These are phyloP conservation scores for Neocrepidodera transversa DNA, from an alignment of 2,888 invertebrate genomes.

Conservation along the genomic window DNA sequence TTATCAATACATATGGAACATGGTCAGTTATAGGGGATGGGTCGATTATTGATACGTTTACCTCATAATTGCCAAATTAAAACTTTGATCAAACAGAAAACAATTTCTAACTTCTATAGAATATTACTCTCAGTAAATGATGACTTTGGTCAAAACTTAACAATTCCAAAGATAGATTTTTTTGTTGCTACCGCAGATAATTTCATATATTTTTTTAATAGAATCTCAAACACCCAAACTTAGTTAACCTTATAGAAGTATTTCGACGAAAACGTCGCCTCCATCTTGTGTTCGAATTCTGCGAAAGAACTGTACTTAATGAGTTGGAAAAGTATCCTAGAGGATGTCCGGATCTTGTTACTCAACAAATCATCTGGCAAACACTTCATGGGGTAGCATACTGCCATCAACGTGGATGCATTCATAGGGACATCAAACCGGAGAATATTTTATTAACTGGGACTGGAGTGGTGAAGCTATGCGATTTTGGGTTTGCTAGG, in stretches of 20 bases:
- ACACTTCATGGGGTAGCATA: constrained; percentile 94
- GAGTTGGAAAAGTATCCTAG: constrained; percentile 87
- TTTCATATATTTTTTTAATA: too few species aligned
- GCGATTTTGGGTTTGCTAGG: constrained; percentile 98
- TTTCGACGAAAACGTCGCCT: constrained; percentile 94
- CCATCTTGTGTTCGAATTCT: constrained; percentile 98
- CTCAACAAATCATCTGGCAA: constrained; percentile 94
- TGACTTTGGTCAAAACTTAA: too few species aligned
- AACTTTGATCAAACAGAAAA: too few species aligned
- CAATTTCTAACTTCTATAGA: too few species aligned
- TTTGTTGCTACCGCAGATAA: too few species aligned
- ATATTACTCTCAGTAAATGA: too few species aligned
- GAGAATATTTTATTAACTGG: constrained; percentile 96
- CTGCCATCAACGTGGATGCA: constrained; percentile 95
- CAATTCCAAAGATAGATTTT: too few species aligned
- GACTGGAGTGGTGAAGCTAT: constrained; percentile 93
- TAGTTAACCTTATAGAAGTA: constrained; percentile 97
- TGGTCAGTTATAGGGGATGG: too few species aligned
- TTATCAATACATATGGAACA: too few species aligned
- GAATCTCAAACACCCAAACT: constrained; percentile 97
- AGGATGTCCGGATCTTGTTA: constrained; percentile 90
- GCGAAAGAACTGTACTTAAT: constrained; percentile 95
- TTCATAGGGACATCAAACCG: constrained; percentile 97
- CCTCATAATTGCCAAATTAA: too few species aligned
- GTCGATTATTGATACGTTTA: too few species aligned